Base-by-base conservation (phyloP, 2,113 vertebrate genomes). In the Oceanites oceanicus region DNA sequence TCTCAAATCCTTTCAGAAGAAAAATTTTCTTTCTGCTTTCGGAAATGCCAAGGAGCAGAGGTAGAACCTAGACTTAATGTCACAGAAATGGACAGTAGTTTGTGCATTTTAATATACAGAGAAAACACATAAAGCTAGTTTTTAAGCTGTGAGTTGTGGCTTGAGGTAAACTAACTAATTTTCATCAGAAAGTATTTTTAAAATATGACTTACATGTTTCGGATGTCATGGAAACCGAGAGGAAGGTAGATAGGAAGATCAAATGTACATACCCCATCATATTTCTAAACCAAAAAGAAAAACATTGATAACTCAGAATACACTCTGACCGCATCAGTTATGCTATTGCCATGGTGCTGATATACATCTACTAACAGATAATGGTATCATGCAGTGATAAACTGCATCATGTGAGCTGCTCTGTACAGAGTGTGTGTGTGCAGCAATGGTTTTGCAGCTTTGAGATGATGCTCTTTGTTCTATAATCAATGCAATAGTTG, bases 191-290 rank as follows among this genome's bases (percentile, higher is more conserved):
- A 91, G 10, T 61, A 76, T 76, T 79, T 62, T 66, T 53, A 50
- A 80, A 94, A 67, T 7, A 4, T 45, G 13, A 96, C 97, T 97
- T 95, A 97, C 97, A 86, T 61, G 32, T 86, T 81, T 94, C 62
- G 7, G 58, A 82, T 88, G 92, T 56, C 61, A 76, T 8, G 38
- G 93, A 92, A 95, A 93, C 47, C 0, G 7, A 91, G 75, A 97
- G 18, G 61, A 97, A 92, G 67, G 85, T 15, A 75, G 72, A 94
- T 7, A 97, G 14, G 45, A 96, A 42, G 61, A 96, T 56, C 65
- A 96, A 90, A 58, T 26, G 62, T 45, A 42, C 15, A 36, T 15
- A 42, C 7, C 2, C 5, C 91, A 50, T 79, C 91, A 20, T 92
- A 61, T 67, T 86, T 88, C 94, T 95, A 92, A 95, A 90, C 1